Evolutionary conservation across 2,113 vertebrate species (phyloP), one percentile per base, ranked within the genome.

Genomic region (Tiliqua scincoides): DNA sequence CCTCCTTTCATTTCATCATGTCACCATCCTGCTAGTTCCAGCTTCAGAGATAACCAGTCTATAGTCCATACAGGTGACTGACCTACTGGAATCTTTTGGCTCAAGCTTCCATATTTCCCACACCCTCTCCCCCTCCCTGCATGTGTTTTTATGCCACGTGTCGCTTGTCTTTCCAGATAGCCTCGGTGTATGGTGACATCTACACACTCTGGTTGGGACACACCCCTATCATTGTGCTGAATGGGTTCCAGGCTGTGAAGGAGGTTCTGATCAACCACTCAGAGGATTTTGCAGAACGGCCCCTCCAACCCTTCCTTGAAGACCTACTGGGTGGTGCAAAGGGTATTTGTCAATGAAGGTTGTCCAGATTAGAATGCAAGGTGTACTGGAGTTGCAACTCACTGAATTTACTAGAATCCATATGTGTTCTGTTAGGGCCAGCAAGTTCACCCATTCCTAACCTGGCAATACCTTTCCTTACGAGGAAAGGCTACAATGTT

Each of bases 261-360:
- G 89, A 95, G 20, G 70, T 89, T 11, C 86, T 95, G 82, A 79
- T 67, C 59, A 89, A 81, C 7, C 91, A 92, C 5, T 79, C 88
- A n/a, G 92, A 86, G 3, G 92, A 93, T 71, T 91, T 94, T 40
- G 76, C 91, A 40, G 91, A 95, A 18, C 86, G 89, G 84, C 54
- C 37, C 0, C 0, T 54, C 20, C 5, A 67, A 35, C 57, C 25
- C 5, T 78, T 70, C 75, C 20, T 87, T 5, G 82, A 21, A n/a
- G 72, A 73, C 57, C 17, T 75, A 0, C 0, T 72, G 15, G 32
- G 62, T 85, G 62, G 65, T 1, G 63, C 9, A 62, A 57, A 3
- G 0, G 71, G 71, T 40, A 25, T 73, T 73, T 43, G 23, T 35
- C 27, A 35, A n/a, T 32, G 11, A 15, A 32, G 14, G n/a, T 14